These are phyloP conservation scores for Daktulosphaira vitifoliae DNA, from an alignment of 1,140 invertebrate species.

Conservation along the genomic window DNA sequence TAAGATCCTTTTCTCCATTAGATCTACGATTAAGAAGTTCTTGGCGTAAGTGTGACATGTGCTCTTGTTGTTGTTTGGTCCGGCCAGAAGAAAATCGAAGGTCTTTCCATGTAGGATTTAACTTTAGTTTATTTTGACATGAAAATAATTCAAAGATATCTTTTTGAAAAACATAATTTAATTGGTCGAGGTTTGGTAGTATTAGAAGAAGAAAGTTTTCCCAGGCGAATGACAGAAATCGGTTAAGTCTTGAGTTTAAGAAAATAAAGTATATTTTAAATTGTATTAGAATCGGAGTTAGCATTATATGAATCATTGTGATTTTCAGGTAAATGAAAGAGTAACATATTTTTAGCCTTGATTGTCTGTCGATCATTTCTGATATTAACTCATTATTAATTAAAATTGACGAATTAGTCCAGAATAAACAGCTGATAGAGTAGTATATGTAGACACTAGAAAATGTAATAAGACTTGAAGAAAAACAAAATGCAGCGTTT, in stretches of 20 bases:
- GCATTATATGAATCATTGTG: background rate
- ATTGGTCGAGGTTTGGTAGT: background rate
- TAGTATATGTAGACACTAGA: background rate
- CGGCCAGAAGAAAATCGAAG: background rate
- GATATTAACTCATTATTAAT: background rate
- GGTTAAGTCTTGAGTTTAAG: background rate
- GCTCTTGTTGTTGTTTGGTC: background rate
- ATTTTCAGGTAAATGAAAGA: background rate
- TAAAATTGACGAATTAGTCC: background rate
- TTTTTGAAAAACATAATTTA: background rate
- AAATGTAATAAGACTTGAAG: background rate
- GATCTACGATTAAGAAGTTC: background rate
- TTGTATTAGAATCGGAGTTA: background rate
- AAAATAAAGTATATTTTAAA: background rate
- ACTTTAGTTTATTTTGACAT: background rate
- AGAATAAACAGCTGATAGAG: background rate
- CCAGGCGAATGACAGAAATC: background rate
- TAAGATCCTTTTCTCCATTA: background rate
- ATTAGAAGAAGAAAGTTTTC: background rate
- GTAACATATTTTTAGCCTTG: background rate
- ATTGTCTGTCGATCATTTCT: constrained; percentile 6
- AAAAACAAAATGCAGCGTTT: background rate
- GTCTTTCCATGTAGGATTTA: background rate
- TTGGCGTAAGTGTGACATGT: background rate
- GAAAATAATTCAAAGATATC: background rate